Base-by-base conservation (phyloP, 2,113 vertebrate genomes). In the Channa maculata region DNA sequence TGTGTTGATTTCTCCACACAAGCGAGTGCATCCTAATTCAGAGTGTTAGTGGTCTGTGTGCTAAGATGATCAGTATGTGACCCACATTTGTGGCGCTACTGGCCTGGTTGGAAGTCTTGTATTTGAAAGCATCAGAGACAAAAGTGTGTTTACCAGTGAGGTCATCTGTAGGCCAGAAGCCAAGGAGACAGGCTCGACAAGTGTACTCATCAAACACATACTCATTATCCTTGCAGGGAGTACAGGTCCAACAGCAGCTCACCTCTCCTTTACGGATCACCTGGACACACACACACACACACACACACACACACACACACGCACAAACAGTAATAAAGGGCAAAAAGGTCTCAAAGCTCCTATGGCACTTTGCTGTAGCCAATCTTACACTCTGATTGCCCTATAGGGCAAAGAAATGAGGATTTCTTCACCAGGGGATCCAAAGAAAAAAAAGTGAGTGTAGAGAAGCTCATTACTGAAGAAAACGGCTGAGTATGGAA, bases 231-330 rank as follows among this genome's bases (percentile, higher is more conserved):
- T 99, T 99, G 78, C 98, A 99, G 2, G 96, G 96, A 3, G 98
- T 99, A 66, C 98, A 99, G 33, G 98, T 99, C 98, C 98, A 99
- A 37, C 98, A 99, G 67, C 98, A 99, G 88, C 98, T 99, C 77
- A 99, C 98, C 90, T 99, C 98, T 78, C 98, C 98, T 92, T 99
- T 99, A 78, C 98, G 96, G 84, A 99, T 99, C 71, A 99, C 98
- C 98, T 99, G 79, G 39, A 75, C 34, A 71, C 55, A 77, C 53
- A 59, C 36, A 68, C 41, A 67, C 48, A 68, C 43, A 57, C 43
- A 48, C n/a, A 45, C 46, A 65, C 33, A 39, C 12, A 60, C 67
- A 8, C 41, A 67, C 48, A 68, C 43, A 57, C 43, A 48, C n/a
- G 41, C 46, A 65, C 33, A 39, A 8, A 60, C 67, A 39, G 33